A percentile compares a stretch with the other conserved stretches of the same genome.
Conservation (phyloP, 2,113 vertebrate species). For the Alexandromys fortis region DNA sequence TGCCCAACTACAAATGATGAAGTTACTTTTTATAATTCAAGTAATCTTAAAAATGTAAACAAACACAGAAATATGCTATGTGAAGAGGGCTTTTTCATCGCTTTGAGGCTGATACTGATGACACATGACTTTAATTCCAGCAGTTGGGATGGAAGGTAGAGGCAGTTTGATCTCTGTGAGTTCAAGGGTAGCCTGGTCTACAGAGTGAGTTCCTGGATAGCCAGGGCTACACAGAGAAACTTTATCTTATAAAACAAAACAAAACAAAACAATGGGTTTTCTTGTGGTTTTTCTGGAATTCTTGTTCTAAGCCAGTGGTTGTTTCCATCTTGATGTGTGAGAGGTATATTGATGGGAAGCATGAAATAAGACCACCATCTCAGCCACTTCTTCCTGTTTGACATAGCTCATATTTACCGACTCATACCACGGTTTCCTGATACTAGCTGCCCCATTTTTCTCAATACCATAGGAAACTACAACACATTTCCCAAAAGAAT, state of each 20-base stretch:
- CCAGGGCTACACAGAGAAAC: not conserved
- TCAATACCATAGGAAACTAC: slow-evolving; percentile 36
- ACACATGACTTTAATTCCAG: not conserved
- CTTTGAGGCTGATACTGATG: not conserved
- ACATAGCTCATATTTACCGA: not conserved
- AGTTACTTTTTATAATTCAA: slow-evolving; percentile 51
- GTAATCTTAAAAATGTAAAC: slow-evolving; percentile 36
- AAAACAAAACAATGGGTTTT: not conserved
- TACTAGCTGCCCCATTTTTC: slow-evolving; percentile 10
- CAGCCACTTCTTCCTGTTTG: not conserved
- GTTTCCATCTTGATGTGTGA: slow-evolving; percentile 21
- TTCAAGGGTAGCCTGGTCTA: not conserved
- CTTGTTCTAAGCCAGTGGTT: not conserved
- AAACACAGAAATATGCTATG: not conserved
- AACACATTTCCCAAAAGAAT: slow-evolving; percentile 30
- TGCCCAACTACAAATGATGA: not conserved
- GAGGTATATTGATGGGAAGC: not conserved
- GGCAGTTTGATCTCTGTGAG: not conserved
- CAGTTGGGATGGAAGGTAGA: not conserved
- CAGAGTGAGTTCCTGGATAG: not conserved
- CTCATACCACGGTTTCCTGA: slow-evolving; percentile 21
- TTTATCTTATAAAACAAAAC: not conserved
- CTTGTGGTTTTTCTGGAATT: slow-evolving; percentile 18
- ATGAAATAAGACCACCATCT: not conserved
- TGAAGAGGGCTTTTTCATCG: slow-evolving; percentile 34